Evolutionary conservation across 2,113 vertebrate genomes (phyloP).

Genomic region (Nycticryphes semicollaris): DNA sequence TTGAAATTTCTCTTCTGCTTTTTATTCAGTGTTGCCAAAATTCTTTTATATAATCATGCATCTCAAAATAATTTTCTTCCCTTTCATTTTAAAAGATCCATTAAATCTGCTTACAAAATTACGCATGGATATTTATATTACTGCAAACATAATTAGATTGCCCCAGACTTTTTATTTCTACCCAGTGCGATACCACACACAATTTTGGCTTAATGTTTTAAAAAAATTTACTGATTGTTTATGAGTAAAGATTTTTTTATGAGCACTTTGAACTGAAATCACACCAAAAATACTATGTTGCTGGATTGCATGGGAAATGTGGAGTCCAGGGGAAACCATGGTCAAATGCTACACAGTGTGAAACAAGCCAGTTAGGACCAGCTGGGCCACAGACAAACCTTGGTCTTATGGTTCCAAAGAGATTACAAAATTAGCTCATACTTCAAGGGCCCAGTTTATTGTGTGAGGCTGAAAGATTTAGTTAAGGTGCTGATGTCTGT

Average conservation of each 20-base stretch:
- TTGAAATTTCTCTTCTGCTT: background rate
- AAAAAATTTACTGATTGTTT: background rate
- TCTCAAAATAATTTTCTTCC: background rate
- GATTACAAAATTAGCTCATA: background rate
- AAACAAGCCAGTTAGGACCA: background rate
- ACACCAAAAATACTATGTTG: background rate
- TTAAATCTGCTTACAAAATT: background rate
- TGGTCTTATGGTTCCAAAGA: background rate
- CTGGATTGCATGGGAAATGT: background rate
- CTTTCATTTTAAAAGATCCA: background rate
- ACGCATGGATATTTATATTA: background rate
- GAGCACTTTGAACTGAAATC: background rate
- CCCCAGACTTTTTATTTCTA: background rate
- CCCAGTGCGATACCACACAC: background rate
- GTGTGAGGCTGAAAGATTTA: background rate
- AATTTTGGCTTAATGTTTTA: background rate
- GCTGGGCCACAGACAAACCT: background rate
- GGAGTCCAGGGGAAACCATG: background rate
- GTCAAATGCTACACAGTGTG: background rate
- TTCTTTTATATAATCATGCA: background rate
- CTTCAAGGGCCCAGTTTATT: background rate
- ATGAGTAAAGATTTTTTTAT: background rate
- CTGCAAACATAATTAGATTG: background rate
- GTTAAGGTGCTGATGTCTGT: background rate
- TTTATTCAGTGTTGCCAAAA: background rate